Conservation (phyloP, 2,113 vertebrate species). For the Petaurus breviceps region DNA sequence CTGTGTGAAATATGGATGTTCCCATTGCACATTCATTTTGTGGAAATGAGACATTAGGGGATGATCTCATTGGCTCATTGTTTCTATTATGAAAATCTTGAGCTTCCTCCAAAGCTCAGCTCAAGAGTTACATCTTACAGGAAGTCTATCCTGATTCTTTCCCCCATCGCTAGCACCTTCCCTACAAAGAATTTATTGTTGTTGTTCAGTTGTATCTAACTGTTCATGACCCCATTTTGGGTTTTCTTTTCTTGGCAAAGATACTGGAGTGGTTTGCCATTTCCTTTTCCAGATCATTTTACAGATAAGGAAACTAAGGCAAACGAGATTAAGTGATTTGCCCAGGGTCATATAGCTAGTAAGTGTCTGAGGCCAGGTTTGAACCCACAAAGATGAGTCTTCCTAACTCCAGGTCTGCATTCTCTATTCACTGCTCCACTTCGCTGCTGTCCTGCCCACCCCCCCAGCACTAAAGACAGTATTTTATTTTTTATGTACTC, state of each 20-base stretch:
- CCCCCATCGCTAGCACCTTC: background rate
- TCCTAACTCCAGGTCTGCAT: background rate
- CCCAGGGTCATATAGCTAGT: background rate
- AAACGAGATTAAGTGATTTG: background rate
- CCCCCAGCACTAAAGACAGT: background rate
- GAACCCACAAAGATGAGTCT: background rate
- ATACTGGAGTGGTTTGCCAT: background rate
- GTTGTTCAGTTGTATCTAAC: background rate
- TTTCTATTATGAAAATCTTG: conserved; percentile 4
- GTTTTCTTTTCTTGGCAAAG: background rate
- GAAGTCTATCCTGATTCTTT: background rate
- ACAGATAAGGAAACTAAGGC: background rate
- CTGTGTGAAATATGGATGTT: background rate
- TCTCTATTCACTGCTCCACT: background rate
- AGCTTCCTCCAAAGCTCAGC: no score
- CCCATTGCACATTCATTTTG: conserved; percentile 37
- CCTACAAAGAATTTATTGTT: no score
- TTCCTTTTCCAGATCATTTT: background rate
- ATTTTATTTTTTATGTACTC: background rate
- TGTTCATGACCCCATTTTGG: background rate
- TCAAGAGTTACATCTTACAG: background rate
- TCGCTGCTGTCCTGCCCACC: background rate
- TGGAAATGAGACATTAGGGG: conserved; percentile 35
- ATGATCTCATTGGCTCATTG: background rate
- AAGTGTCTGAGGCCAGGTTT: background rate